Percentiles rank a stretch among this genome's conserved stretches.
These are phyloP conservation scores for Cantharis flavilabris DNA, from an alignment of 2,888 invertebrate species.

Conservation along the genomic window DNA sequence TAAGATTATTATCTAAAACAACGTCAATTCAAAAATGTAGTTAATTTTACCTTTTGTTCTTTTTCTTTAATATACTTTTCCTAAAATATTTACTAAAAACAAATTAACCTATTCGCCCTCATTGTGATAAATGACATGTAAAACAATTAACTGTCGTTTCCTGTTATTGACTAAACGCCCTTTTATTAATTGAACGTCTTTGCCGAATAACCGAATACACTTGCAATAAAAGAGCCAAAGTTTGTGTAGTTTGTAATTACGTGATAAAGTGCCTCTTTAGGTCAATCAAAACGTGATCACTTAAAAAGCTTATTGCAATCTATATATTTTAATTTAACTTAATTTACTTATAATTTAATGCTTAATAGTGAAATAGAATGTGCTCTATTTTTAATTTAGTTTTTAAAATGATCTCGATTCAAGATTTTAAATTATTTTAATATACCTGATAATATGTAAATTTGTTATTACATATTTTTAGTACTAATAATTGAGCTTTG, in stretches of 20 bases:
- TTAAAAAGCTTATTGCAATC: slow-evolving; percentile 24
- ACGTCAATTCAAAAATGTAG: no score
- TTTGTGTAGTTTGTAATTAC: slow-evolving; percentile 1
- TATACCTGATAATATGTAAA: no score
- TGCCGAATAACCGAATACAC: neutral
- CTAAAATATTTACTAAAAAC: neutral
- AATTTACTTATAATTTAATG: neutral
- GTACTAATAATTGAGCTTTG: no score
- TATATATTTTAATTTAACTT: slow-evolving; percentile 1
- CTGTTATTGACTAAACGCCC: neutral
- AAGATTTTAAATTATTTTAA: no score
- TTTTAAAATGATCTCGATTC: no score
- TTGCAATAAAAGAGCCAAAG: neutral
- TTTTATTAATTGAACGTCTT: neutral
- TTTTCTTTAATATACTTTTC: no score
- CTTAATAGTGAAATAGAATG: no score
- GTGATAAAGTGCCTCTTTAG: slow-evolving; percentile 38
- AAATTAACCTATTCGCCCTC: neutral
- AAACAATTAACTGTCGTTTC: neutral
- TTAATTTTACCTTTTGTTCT: no score
- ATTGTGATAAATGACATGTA: neutral
- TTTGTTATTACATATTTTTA: no score
- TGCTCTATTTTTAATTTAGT: no score
- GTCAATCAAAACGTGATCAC: slow-evolving; percentile 41
- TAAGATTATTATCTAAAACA: no score